Evolutionary conservation across 2,888 invertebrate genomes (phyloP).

Genomic region (Hypomecis punctinalis): DNA sequence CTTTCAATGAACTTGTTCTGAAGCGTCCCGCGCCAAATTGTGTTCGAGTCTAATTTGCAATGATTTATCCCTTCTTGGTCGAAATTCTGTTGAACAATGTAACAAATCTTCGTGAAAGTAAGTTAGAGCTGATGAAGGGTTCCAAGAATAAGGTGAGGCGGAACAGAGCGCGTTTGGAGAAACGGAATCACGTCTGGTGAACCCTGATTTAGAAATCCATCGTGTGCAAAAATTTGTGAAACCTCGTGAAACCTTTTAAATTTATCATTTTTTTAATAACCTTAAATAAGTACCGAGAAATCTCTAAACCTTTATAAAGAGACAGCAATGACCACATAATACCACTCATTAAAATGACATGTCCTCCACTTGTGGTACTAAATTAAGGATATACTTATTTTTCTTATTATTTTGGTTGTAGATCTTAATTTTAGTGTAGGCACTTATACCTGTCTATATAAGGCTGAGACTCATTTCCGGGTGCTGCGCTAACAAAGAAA

Average conservation of each 20-base stretch:
- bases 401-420: not conserved
- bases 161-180: conserved; percentile 45
- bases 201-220: conserved; percentile 23
- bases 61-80: conserved; percentile 49
- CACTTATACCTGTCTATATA: too few relatives aligned
- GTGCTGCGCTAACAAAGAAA: too few relatives aligned
- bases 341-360: too few relatives aligned
- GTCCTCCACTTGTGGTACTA: too few relatives aligned
- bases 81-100: conserved; percentile 42
- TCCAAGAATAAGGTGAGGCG: conserved; percentile 46
- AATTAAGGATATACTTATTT: not conserved
- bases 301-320: too few relatives aligned
- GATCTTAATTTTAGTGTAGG: not conserved
- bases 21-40: conserved; percentile 35
- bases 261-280: not conserved
- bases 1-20: conserved; percentile 35
- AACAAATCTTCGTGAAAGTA: conserved; percentile 42
- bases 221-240: conserved; percentile 27
- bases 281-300: too few relatives aligned
- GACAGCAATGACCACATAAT: too few relatives aligned
- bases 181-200: conserved; percentile 40
- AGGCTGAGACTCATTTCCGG: too few relatives aligned
- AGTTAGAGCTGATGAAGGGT: conserved; percentile 30
- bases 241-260: conserved; percentile 11
- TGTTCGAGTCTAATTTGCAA: conserved; percentile 45